phyloP scores from a whole-genome alignment of 2,113 vertebrate species.

The Nibea coibor region DNA sequence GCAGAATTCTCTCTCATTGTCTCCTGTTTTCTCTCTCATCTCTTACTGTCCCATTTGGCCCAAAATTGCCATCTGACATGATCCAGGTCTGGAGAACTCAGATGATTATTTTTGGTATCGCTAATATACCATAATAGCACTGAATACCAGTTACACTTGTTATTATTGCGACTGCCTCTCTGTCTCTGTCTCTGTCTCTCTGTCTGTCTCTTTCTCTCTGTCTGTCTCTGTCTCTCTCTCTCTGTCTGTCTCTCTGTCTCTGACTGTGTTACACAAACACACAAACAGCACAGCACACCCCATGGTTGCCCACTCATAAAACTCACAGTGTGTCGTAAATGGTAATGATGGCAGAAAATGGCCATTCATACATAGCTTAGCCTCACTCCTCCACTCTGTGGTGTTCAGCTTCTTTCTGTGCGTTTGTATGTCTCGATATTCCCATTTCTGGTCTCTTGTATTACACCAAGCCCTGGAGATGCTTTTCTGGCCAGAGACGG shows the following conservation, averaged over 20 bases:
- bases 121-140: neutral
- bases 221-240: neutral
- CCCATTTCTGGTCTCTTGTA: conserved; percentile 52
- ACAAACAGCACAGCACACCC: conserved; percentile 20
- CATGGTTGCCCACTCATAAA: conserved; percentile 53
- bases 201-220: too few species aligned
- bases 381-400: conserved; percentile 35
- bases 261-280: conserved; percentile 1
- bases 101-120: neutral
- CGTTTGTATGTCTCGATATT: conserved; percentile 65
- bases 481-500: conserved; percentile 52
- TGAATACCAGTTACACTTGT: neutral
- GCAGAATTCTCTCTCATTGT: neutral
- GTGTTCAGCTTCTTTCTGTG: conserved; percentile 34
- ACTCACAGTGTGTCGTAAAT: conserved; percentile 41
- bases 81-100: neutral
- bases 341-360: conserved; percentile 61
- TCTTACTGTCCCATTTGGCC: neutral
- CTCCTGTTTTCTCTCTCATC: neutral
- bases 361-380: conserved; percentile 44
- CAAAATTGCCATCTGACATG: conserved; percentile 14
- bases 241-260: neutral
- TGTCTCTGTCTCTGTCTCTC: neutral
- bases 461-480: conserved; percentile 56
- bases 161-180: conserved; percentile 1